These are phyloP conservation scores for Ophthalmolycus amberensis DNA, from an alignment of 2,113 vertebrate genomes.

Conservation along the genomic window DNA sequence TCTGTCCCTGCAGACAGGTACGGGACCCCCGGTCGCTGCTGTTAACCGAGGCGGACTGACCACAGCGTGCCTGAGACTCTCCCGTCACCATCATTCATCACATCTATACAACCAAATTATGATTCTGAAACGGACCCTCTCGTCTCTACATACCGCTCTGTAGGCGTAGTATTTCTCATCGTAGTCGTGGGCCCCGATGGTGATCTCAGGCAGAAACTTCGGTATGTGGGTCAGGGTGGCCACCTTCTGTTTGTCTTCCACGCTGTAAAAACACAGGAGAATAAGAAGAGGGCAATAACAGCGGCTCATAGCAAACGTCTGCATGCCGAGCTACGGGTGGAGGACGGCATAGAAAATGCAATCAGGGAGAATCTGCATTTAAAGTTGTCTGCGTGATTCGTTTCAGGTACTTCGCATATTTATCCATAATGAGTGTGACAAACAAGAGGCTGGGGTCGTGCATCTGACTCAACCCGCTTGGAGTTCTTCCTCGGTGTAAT, in stretches of 20 bases:
- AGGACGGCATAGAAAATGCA: not conserved
- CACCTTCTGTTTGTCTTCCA: slow-evolving; percentile 86
- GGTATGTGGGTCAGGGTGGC: slow-evolving; percentile 78
- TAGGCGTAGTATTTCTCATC: slow-evolving; percentile 80
- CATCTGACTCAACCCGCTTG: not conserved
- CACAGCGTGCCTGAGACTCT: too few species aligned
- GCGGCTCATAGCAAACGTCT: too few species aligned
- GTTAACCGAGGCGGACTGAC: too few species aligned
- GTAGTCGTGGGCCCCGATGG: slow-evolving; percentile 85
- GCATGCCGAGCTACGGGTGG: not conserved
- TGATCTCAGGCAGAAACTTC: slow-evolving; percentile 89
- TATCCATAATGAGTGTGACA: not conserved
- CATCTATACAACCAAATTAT: too few species aligned
- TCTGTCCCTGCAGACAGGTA: too few species aligned
- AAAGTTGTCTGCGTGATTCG: not conserved
- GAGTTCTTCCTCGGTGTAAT: not conserved
- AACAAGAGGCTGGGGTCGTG: not conserved
- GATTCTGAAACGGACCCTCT: too few species aligned
- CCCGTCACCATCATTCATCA: too few species aligned
- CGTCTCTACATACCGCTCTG: slow-evolving; percentile 78
- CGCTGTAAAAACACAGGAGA: slow-evolving; percentile 70
- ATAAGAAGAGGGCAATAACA: not conserved
- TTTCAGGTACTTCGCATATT: slow-evolving; percentile 11
- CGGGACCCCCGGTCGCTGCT: too few species aligned
- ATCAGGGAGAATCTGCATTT: slow-evolving; percentile 12